Conservation (phyloP, 2,888 invertebrate genomes). For the Platerodrilus igneus region DNA sequence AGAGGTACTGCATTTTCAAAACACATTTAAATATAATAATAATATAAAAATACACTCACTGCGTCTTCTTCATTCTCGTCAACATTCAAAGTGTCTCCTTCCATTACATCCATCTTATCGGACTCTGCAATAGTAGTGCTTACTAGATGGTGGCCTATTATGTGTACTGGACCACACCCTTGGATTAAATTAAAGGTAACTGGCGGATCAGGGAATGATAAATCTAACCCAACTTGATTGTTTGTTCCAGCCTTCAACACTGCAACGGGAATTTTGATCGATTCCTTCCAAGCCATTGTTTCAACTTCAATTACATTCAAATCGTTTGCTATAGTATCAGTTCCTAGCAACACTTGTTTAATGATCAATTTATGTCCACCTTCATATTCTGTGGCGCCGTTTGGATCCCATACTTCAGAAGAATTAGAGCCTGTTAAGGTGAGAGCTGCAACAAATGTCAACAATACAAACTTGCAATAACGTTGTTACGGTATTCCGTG, state of each 20-base stretch:
- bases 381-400: slow-evolving; percentile 63
- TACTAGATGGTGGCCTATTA: slow-evolving; percentile 78
- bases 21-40: neutral
- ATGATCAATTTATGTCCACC: slow-evolving; percentile 76
- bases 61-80: slow-evolving; percentile 72
- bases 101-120: slow-evolving; percentile 73
- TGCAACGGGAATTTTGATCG: slow-evolving; percentile 78
- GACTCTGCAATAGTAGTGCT: slow-evolving; percentile 71
- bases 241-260: slow-evolving; percentile 75
- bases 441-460: slow-evolving; percentile 57
- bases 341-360: slow-evolving; percentile 75
- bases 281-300: slow-evolving; percentile 72
- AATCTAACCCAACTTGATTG: slow-evolving; percentile 66
- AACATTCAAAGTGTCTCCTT: slow-evolving; percentile 75
- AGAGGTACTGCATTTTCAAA: slow-evolving; percentile 1
- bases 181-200: slow-evolving; percentile 71
- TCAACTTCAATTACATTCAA: slow-evolving; percentile 77
- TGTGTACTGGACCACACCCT: slow-evolving; percentile 76
- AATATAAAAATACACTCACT: slow-evolving; percentile 46
- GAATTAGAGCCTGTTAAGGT: slow-evolving; percentile 70
- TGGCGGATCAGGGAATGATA: slow-evolving; percentile 83
- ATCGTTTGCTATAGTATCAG: slow-evolving; percentile 74
- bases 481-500: too few species aligned
- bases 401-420: slow-evolving; percentile 78
- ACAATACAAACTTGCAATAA: slow-evolving; percentile 39